Evolutionary conservation across 1,140 invertebrate genomes (phyloP), one percentile per base, ranked within the genome.

Genomic region (Drosophila yakuba): DNA sequence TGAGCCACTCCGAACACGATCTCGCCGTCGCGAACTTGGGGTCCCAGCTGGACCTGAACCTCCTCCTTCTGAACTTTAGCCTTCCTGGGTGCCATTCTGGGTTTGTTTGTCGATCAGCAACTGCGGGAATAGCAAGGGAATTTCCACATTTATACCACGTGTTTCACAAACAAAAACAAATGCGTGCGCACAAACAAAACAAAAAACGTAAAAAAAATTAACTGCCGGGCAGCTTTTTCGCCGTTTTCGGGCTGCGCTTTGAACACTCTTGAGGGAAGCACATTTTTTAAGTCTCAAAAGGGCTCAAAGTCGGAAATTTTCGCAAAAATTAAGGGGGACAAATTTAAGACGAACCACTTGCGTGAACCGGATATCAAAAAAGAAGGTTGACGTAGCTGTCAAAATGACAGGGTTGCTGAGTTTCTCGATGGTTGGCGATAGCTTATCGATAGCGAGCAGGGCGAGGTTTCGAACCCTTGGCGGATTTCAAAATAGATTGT

Each of bases 1-100:
- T 99, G 99, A 57, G 98, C 99, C 7, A 99, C 98, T 54, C 98
- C 99, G 93, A 99, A 99, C 47, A 99, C 98, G 82, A 97, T 96
- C 94, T 99, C 98, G 60, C 98, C 98, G 91, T 99, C 98, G 72
- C 97, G 95, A 32, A 98, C 97, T 94, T 99, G 98, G 50, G 99
- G 99, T 74, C 98, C 99, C 62, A 99, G 95, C 25, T 97, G 96
- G 23, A 99, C 97, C 93, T 99, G 98, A 41, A 98, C 98, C 93
- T 99, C 97, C 92, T 99, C 98, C 93, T 99, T 98, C 89, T 97
- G 96, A 88, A 96, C 95, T 95, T 99, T 99, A 94, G 98, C 97
- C 95, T 99, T 99, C 91, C 98, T 96, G 73, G 98, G 98, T 91
- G 98, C 98, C 99, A 99, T 99, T 86, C 74, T 94, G 77, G 38